phyloP scores from a whole-genome alignment of 2,113 vertebrate genomes.

The Carollia perspicillata region DNA sequence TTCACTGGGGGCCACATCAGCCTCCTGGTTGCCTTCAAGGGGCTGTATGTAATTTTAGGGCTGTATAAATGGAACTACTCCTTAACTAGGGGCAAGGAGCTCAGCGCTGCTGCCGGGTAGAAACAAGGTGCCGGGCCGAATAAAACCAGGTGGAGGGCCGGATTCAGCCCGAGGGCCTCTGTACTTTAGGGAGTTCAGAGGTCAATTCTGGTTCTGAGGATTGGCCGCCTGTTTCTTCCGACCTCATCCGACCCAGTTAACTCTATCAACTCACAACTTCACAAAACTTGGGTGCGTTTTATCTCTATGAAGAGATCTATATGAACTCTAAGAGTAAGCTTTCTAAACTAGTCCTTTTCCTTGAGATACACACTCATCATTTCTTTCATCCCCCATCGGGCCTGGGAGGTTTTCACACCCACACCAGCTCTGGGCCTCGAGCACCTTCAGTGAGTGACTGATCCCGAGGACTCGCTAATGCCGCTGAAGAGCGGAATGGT shows the following conservation, averaged over 20 bases:
- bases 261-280: not conserved
- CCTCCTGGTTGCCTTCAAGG: too few species aligned
- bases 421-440: not conserved
- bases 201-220: not conserved
- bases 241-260: not conserved
- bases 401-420: not conserved
- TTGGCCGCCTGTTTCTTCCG: not conserved
- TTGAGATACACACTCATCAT: not conserved
- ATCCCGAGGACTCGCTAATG: not conserved
- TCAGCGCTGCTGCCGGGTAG: too few species aligned
- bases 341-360: not conserved
- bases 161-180: too few species aligned
- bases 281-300: accelerated
- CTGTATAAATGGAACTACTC: too few species aligned
- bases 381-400: not conserved
- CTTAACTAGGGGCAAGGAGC: too few species aligned
- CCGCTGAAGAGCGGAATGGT: too few species aligned
- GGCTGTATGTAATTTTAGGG: too few species aligned
- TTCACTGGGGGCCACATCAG: too few species aligned
- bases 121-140: too few species aligned
- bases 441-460: not conserved
- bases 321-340: not conserved
- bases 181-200: not conserved
- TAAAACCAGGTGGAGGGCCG: too few species aligned
- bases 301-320: not conserved